These are phyloP conservation scores for Chiroxiphia lanceolata DNA, from an alignment of 2,797 vertebrate genomes.

Conservation along the genomic window DNA sequence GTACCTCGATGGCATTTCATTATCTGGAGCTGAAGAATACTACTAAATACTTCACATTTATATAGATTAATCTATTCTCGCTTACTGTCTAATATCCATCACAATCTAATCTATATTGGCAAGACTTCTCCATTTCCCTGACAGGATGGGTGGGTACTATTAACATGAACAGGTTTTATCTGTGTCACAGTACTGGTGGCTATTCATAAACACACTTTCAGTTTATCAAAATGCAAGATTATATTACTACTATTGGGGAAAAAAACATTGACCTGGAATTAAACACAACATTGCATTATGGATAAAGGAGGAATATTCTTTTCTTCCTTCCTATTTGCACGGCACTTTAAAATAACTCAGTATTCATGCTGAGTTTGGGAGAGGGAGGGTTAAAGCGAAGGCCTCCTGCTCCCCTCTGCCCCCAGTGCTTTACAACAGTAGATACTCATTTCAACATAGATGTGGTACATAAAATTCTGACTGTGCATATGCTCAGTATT, in stretches of 20 bases:
- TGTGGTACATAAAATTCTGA: background rate
- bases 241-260: background rate
- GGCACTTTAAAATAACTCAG: background rate
- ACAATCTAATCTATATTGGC: background rate
- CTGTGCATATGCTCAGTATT: background rate
- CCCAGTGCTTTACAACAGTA: background rate
- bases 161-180: background rate
- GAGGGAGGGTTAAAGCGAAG: background rate
- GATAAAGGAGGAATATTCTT: background rate
- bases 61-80: conserved; percentile 13
- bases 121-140: background rate
- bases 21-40: conserved; percentile 15
- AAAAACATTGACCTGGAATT: background rate
- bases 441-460: background rate
- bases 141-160: background rate
- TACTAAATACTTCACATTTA: conserved; percentile 31
- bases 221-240: background rate
- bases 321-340: background rate
- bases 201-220: background rate
- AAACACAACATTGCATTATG: background rate
- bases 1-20: background rate
- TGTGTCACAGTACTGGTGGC: background rate
- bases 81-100: conserved; percentile 2
- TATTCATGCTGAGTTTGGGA: background rate
- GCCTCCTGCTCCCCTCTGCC: no score